A percentile compares a stretch with the other conserved stretches of the same genome.
phyloP scores from a whole-genome alignment of 2,113 vertebrate genomes.

The Petrocephalus microphthalmus region DNA sequence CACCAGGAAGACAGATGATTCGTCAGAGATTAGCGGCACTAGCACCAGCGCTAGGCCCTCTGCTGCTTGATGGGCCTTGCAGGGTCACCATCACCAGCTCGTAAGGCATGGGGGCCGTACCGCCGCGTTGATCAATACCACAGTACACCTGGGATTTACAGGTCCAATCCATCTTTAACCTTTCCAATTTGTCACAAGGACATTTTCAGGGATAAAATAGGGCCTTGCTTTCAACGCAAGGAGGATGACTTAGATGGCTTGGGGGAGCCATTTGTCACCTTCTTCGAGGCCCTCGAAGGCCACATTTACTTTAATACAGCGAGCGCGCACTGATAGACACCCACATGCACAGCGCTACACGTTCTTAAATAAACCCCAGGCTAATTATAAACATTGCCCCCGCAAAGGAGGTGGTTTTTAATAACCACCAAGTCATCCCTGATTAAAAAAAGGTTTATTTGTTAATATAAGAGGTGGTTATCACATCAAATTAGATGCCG shows the following conservation, averaged over 20 bases:
- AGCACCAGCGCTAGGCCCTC: not conserved
- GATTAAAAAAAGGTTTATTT: conserved; percentile 63
- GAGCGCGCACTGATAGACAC: not conserved
- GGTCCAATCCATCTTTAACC: conserved; percentile 14
- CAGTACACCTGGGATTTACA: conserved; percentile 11
- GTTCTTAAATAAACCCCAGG: conserved; percentile 21
- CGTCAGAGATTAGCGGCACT: not conserved
- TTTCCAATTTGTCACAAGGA: conserved; percentile 22
- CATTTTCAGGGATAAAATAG: conserved; percentile 19
- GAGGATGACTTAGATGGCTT: not conserved
- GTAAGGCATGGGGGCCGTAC: not conserved
- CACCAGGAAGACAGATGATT: not conserved
- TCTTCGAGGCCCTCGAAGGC: not conserved
- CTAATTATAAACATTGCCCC: conserved; percentile 42
- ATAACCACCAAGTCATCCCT: conserved; percentile 47
- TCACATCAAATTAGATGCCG: conserved; percentile 62
- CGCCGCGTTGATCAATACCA: conserved; percentile 4
- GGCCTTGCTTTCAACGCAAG: not conserved
- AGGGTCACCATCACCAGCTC: not conserved
- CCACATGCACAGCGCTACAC: not conserved
- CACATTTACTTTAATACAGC: conserved; percentile 5
- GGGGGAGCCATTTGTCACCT: not conserved
- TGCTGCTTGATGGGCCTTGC: not conserved
- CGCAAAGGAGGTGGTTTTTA: conserved; percentile 47
- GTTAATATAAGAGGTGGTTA: conserved; percentile 66